Percentiles rank a stretch among this genome's conserved stretches.
Conservation (phyloP, 2,113 vertebrate species). For the Hippoglossus stenolepis region DNA sequence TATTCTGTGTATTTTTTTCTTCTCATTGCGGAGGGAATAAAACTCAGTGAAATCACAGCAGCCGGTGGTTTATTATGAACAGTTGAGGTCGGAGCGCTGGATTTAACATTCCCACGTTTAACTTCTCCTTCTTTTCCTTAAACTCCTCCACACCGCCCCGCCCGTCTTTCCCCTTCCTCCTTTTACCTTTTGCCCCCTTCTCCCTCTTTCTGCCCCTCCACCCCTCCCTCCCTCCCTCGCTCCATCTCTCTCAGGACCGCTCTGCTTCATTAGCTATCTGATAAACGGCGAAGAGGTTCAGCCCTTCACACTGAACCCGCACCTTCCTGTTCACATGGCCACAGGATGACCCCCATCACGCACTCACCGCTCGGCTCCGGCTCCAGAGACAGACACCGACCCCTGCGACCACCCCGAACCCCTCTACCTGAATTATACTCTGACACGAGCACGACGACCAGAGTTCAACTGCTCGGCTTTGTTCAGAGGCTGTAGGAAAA, state of each 20-base stretch:
- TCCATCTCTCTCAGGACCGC: slow-evolving; percentile 32
- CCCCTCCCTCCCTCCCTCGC: not conserved
- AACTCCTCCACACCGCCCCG: not conserved
- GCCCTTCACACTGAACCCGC: slow-evolving; percentile 60
- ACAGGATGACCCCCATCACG: slow-evolving; percentile 69
- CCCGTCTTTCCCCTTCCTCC: not conserved
- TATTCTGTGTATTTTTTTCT: slow-evolving; percentile 43
- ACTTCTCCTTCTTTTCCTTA: slow-evolving; percentile 1
- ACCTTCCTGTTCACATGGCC: slow-evolving; percentile 79
- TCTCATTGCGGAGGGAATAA: slow-evolving; percentile 34
- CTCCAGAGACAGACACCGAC: slow-evolving; percentile 46
- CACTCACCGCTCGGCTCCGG: slow-evolving; percentile 45
- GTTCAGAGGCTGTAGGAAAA: not conserved
- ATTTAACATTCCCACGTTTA: slow-evolving; percentile 21
- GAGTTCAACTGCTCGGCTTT: slow-evolving; percentile 22
- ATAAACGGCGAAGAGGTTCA: slow-evolving; percentile 74
- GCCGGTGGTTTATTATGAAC: slow-evolving; percentile 24
- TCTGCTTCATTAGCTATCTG: slow-evolving; percentile 75
- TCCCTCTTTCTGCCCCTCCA: not conserved
- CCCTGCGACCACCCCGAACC: slow-evolving; percentile 24
- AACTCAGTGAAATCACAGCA: slow-evolving; percentile 18
- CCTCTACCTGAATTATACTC: slow-evolving; percentile 56
- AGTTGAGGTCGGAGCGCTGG: not conserved
- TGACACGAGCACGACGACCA: slow-evolving; percentile 4
- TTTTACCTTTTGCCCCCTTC: slow-evolving; percentile 25